Evolutionary conservation across 2,888 invertebrate genomes (phyloP), one percentile per base, ranked within the genome.

Genomic region (Tromatobia lineatoria): DNA sequence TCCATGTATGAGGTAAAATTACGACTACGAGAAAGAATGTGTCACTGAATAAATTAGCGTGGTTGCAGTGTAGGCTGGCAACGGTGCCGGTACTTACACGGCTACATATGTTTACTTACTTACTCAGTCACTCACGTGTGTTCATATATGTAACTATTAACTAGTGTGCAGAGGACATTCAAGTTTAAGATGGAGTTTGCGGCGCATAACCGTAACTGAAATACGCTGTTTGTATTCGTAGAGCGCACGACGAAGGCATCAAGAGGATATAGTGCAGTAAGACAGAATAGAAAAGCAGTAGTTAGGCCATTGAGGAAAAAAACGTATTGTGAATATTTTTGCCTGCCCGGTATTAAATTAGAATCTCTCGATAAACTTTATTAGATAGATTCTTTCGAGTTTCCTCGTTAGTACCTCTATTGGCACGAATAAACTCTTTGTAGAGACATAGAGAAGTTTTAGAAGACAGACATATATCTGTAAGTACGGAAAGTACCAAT

Each of bases 31-130:
- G 52, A 54, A 75, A 71, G 79, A 83, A 75, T 83, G 75, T 75
- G 47, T 83, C 75, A 45, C 42, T 47, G 83, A 83, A 79, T 83
- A 75, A 75, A 80, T 83, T 71, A 83, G 70, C 75, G 66, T 71
- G 70, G 61, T 71, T 20, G 66, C 54, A 57, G 74, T 50, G 79
- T 83, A 29, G 83, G 83, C 64, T 29, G 59, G 29, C 50, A 50
- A 69, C 50, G 29, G 23, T 66, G 20, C n/a, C 20, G 45, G 42
- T 66, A 45, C 23, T 45, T 45, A 66, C 42, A 45, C 45, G 38
- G 66, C 10, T 45, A 66, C 42, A 45, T 29, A 29, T 38, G 66
- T 42, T 23, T 61, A 38, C n/a, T 18, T 38, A 38, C 38, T 23
- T 64, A 18, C 20, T 66, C 66, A 45, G 38, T 18, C 23, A 1